phyloP scores from a whole-genome alignment of 2,888 invertebrate genomes.

The Limnephilus marmoratus region DNA sequence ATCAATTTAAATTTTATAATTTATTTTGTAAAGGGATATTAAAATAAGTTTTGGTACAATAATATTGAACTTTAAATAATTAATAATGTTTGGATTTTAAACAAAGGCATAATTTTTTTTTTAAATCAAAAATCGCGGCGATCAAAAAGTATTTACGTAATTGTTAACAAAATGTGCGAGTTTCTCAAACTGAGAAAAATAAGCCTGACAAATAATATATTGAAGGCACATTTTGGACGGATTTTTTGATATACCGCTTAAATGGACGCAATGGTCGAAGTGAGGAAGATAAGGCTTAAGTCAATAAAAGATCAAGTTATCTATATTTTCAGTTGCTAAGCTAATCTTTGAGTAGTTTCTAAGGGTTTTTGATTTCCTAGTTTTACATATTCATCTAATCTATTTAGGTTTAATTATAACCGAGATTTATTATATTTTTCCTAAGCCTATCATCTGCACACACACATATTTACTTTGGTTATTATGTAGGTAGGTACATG shows the following conservation, averaged over 20 bases:
- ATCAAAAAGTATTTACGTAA: not conserved
- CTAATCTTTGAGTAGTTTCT: conserved; percentile 30
- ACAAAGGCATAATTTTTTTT: not conserved
- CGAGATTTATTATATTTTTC: conserved; percentile 19
- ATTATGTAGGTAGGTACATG: not conserved
- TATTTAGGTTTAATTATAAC: conserved; percentile 8
- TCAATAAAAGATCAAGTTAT: conserved; percentile 37
- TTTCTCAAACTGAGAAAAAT: conserved; percentile 44
- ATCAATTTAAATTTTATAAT: not conserved
- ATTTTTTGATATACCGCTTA: conserved; percentile 56
- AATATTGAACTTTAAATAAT: not conserved
- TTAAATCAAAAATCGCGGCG: not conserved
- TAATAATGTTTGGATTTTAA: not conserved
- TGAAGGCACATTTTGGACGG: conserved; percentile 66
- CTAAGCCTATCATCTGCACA: conserved; percentile 32
- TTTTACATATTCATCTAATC: conserved; percentile 35
- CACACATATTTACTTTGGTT: not conserved
- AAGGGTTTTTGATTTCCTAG: conserved; percentile 23
- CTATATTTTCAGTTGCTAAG: conserved; percentile 23
- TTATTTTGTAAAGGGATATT: not conserved
- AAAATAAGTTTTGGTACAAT: not conserved
- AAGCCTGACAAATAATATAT: conserved; percentile 42
- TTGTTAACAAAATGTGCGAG: conserved; percentile 63
- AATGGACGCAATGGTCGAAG: conserved; percentile 55
- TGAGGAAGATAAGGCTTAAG: conserved; percentile 45